phyloP scores from a whole-genome alignment of 2,888 invertebrate species.

The Drosophila leonis region DNA sequence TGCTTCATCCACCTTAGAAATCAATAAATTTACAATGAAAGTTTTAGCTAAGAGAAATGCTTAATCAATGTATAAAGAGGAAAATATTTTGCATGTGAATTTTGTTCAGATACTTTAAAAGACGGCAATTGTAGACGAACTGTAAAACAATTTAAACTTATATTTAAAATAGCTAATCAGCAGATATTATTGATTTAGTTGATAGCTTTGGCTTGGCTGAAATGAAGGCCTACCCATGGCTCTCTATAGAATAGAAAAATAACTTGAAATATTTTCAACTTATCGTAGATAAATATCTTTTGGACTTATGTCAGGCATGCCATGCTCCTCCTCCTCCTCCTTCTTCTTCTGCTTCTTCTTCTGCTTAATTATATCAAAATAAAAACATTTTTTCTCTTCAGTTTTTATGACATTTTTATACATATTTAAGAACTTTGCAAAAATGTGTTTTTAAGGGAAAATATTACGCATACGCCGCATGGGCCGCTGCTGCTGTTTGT shows the following conservation, averaged over 20 bases:
- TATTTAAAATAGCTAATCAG: not conserved
- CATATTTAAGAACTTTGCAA: not conserved
- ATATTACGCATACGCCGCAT: constrained; percentile 31
- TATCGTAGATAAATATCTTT: not conserved
- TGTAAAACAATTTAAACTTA: not conserved
- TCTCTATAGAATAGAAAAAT: not conserved
- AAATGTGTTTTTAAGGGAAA: not conserved
- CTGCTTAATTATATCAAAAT: constrained; percentile 4
- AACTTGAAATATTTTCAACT: not conserved
- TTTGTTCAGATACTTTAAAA: not conserved
- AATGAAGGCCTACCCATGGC: not conserved
- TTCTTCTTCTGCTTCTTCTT: not conserved
- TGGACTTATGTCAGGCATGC: not conserved
- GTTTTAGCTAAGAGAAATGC: too few species aligned
- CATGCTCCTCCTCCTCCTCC: too few species aligned
- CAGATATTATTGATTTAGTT: too few species aligned
- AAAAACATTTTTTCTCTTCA: not conserved
- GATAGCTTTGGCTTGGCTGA: too few species aligned
- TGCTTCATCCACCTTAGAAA: not conserved
- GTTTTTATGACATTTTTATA: not conserved
- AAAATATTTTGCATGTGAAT: not conserved
- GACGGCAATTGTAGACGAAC: not conserved
- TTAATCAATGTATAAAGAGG: not conserved
- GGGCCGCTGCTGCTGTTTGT: not conserved
- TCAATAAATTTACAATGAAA: too few species aligned